Conservation (phyloP, 2,888 invertebrate genomes). For the Drosophila imparisetae region DNA sequence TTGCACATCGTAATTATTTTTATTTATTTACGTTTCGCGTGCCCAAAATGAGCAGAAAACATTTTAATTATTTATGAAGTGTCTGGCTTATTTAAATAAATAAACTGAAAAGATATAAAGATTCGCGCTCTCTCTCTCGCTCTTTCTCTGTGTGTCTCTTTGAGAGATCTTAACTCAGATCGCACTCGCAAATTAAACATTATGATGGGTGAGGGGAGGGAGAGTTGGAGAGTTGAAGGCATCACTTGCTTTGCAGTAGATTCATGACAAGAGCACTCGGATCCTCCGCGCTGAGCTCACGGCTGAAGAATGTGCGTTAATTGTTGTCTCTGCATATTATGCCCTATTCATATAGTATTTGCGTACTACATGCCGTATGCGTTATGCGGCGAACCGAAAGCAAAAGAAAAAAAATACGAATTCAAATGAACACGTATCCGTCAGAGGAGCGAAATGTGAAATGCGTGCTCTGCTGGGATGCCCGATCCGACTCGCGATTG, state of each 20-base stretch:
- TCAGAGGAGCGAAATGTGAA: background rate
- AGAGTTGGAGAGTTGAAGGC: background rate
- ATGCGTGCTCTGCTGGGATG: slow-evolving; percentile 44
- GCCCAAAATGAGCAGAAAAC: background rate
- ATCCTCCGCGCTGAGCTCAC: slow-evolving; percentile 31
- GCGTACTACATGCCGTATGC: slow-evolving; percentile 67
- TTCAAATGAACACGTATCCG: slow-evolving; percentile 37
- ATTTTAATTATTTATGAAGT: slow-evolving; percentile 1
- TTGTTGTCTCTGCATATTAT: slow-evolving; percentile 48
- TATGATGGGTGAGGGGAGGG: background rate
- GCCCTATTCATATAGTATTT: slow-evolving; percentile 30
- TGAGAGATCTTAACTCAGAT: background rate
- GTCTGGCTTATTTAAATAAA: background rate
- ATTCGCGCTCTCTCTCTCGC: background rate
- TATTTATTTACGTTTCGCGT: background rate
- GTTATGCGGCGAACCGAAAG: slow-evolving; percentile 33
- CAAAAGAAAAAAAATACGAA: background rate
- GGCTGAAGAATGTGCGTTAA: slow-evolving; percentile 44
- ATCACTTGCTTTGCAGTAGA: slow-evolving; percentile 75
- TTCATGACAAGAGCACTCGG: slow-evolving; percentile 54
- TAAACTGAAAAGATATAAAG: background rate
- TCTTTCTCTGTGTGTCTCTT: background rate
- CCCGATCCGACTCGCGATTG: slow-evolving; percentile 66
- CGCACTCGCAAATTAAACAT: background rate
- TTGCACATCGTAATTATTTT: background rate